Evolutionary conservation across 2,888 invertebrate species (phyloP), one percentile per base, ranked within the genome.

Genomic region (Pristionchus mayeri): DNA sequence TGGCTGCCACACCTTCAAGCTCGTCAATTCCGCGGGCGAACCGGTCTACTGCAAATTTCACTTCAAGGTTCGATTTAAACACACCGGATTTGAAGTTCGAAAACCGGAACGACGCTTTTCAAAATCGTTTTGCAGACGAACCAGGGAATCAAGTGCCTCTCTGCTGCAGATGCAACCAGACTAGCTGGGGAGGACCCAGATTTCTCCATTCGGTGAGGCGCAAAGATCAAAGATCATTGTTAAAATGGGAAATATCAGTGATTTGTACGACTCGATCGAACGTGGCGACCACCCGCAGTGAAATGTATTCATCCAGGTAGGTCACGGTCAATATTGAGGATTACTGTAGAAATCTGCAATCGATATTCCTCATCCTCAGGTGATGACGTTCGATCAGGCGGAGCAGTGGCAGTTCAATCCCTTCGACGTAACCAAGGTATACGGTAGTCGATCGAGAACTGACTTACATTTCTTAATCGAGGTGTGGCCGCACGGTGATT

Each of bases 371-470:
- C n/a, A 24, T 71, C 0, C 18, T 71, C 44, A 94, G 88, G 90
- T 94, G 27, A 93, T 94, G 93, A 93, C 93, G 0, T 90, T 91
- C 81, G 91, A 93, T 27, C 92, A 94, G 85, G 92, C 94, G 13
- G 93, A 93, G 86, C 91, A 91, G 7, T 91, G 91, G 57, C 91
- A 92, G 63, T 94, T 92, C 88, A 93, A 94, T 89, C 94, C 94
- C 0, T 94, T 94, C 86, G 94, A 94, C 87, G 90, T 94, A 3
- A 94, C 94, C 11, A 93, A 93, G 90, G 93, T 93, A 80, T n/a
- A n/a, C n/a, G 78, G 50, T 83, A 71, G 54, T 6, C 16, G 0
- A 80, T 80, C 57, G 57, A 80, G 0, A 27, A 37, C 16, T 37
- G 44, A 57, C 18, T 54, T 27, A 30, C n/a, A 50, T 13, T 81